Base-by-base conservation (phyloP, 2,113 vertebrate genomes). In the Bubo scandiacus region DNA sequence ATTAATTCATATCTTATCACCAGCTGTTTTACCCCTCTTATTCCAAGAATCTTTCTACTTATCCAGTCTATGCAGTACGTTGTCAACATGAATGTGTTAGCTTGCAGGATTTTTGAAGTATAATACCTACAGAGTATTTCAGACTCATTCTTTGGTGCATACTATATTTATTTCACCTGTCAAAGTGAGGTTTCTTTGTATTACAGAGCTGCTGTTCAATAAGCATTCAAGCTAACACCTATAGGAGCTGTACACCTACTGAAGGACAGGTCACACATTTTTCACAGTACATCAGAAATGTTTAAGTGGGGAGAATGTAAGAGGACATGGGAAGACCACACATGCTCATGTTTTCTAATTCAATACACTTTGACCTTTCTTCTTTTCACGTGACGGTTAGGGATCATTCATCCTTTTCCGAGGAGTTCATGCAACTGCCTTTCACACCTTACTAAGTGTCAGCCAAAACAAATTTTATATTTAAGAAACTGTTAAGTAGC, bases 21-120 rank as follows among this genome's bases (percentile, higher is more conserved):
- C 42, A 87, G 20, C 12, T 6, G 0, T 34, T 86, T 51, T 72
- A 40, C 4, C 8, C 9, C 10, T 66, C 47, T 75, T 63, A 42
- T 15, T 81, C 19, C n/a, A 68, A 8, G 3, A 72, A 21, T 36
- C 58, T 63, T 80, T 67, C 49, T 38, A 26, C 11, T 75, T 54
- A 26, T 10, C 77, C 0, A 3, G 15, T 26, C 47, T 72, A 20
- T 25, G 4, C 30, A 75, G 30, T 17, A 27, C 4, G 1, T 1
- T 1, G 8, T 25, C 43, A 78, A 23, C 36, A 38, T 49, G 42
- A 62, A 1, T 5, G 5, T 22, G 54, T 57, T 6, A 47, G 61
- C 26, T 34, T 54, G 21, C 49, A 77, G 38, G 49, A 81, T 15
- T 11, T 59, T 18, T 38, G 38, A 71, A n/a, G n/a, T 57, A 15